Percentiles rank a stretch among this genome's conserved stretches.
phyloP scores from a whole-genome alignment of 2,113 vertebrate genomes.

The Callaeas wilsoni region DNA sequence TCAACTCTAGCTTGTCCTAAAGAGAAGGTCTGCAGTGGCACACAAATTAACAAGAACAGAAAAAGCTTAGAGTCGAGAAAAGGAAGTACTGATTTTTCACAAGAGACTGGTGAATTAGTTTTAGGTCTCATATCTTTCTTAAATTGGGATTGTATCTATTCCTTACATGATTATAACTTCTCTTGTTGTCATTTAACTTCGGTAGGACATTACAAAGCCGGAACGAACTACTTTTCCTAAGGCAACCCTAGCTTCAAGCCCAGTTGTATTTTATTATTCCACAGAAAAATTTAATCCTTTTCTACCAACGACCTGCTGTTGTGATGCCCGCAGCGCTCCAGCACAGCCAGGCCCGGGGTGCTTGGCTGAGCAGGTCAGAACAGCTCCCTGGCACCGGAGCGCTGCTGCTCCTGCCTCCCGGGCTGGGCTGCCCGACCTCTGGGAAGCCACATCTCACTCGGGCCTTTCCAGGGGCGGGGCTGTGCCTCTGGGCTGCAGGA shows the following conservation, averaged over 20 bases:
- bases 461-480: rapidly evolving
- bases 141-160: neutral
- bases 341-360: rapidly evolving
- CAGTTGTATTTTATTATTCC: neutral
- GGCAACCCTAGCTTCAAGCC: neutral
- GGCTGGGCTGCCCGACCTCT: rapidly evolving
- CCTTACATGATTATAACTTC: neutral
- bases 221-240: neutral
- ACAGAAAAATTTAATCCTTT: neutral
- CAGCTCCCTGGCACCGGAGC: neutral
- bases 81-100: neutral
- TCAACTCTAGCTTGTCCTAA: neutral
- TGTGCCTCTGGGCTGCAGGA: neutral
- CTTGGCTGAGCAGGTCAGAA: neutral
- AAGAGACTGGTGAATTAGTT: neutral
- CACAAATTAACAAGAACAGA: neutral
- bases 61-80: neutral
- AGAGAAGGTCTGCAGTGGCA: neutral
- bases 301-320: neutral
- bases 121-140: neutral
- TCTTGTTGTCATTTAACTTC: neutral
- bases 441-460: rapidly evolving
- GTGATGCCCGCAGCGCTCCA: neutral
- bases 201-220: neutral
- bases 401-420: neutral